Evolutionary conservation across 2,797 vertebrate genomes (phyloP).

Genomic region (Eremophila alpestris): DNA sequence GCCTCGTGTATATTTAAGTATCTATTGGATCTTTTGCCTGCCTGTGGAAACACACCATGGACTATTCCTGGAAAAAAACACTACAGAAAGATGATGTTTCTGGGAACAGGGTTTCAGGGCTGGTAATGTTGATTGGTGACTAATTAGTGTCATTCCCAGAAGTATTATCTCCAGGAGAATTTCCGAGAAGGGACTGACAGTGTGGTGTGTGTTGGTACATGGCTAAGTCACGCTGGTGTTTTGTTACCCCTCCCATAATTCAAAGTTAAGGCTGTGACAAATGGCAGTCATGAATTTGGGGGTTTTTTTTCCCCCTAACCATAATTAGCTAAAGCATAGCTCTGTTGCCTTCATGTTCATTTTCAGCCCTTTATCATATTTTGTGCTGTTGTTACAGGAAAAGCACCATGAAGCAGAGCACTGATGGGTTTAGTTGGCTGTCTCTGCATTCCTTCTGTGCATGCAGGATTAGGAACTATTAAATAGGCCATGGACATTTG

Average conservation of each 20-base stretch:
- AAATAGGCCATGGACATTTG: background rate
- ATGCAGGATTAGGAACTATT: background rate
- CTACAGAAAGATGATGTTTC: slow-evolving; percentile 9
- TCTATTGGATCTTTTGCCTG: background rate
- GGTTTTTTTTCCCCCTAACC: background rate
- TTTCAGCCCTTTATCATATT: background rate
- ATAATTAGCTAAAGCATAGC: slow-evolving; percentile 6
- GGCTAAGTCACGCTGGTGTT: background rate
- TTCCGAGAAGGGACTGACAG: slow-evolving; percentile 41
- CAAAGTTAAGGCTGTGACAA: background rate
- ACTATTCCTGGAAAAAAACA: slow-evolving; percentile 8
- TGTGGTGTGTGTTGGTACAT: background rate
- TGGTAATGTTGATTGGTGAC: slow-evolving; percentile 44
- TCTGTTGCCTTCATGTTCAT: background rate
- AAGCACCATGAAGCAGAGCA: background rate
- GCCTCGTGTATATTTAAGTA: background rate
- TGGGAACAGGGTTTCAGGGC: slow-evolving; percentile 34
- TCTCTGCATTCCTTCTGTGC: background rate
- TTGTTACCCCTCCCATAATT: background rate
- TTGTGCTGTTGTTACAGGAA: background rate
- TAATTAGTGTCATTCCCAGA: slow-evolving; percentile 58
- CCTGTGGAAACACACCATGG: background rate
- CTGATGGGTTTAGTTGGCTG: background rate
- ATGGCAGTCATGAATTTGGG: background rate
- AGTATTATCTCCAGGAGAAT: background rate